Evolutionary conservation across 2,888 invertebrate species (phyloP).

Genomic region (Hirtodrosophila confusa): DNA sequence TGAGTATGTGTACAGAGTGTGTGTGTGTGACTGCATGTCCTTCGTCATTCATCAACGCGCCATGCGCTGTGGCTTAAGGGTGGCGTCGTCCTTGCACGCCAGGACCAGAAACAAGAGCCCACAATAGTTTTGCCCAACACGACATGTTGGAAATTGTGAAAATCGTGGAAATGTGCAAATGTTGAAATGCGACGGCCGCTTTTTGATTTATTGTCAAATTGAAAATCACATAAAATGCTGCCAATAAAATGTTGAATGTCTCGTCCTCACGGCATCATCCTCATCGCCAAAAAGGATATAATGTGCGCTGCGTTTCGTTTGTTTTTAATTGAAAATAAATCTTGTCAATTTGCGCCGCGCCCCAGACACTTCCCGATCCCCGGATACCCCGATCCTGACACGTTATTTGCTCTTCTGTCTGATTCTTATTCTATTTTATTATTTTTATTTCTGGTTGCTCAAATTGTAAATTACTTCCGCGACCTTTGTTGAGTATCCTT

Average conservation of each 20-base stretch:
- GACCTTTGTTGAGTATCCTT: conserved; percentile 68
- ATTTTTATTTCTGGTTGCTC: conserved; percentile 28
- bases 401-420: conserved; percentile 60
- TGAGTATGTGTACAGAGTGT: conserved; percentile 1
- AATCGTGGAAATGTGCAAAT: conserved; percentile 50
- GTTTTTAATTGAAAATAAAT: conserved; percentile 82
- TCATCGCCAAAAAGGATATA: conserved; percentile 58
- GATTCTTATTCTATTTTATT: conserved; percentile 16
- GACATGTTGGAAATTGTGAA: conserved; percentile 45
- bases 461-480: conserved; percentile 82
- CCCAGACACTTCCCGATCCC: conserved; percentile 53
- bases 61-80: conserved; percentile 73
- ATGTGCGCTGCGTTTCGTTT: conserved; percentile 49
- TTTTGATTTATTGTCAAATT: conserved; percentile 80
- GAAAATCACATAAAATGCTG: conserved; percentile 75
- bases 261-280: conserved; percentile 20
- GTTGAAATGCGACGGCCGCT: conserved; percentile 57
- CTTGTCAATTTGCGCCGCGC: conserved; percentile 74
- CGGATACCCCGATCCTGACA: conserved; percentile 17
- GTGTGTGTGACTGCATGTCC: conserved; percentile 63
- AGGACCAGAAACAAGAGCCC: conserved; percentile 5
- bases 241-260: conserved; percentile 70
- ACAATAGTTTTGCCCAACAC: conserved; percentile 42
- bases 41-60: conserved; percentile 74
- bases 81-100: conserved; percentile 57